Evolutionary conservation across 2,888 invertebrate genomes (phyloP), one percentile per base, ranked within the genome.

Genomic region (Tipula confusa): DNA sequence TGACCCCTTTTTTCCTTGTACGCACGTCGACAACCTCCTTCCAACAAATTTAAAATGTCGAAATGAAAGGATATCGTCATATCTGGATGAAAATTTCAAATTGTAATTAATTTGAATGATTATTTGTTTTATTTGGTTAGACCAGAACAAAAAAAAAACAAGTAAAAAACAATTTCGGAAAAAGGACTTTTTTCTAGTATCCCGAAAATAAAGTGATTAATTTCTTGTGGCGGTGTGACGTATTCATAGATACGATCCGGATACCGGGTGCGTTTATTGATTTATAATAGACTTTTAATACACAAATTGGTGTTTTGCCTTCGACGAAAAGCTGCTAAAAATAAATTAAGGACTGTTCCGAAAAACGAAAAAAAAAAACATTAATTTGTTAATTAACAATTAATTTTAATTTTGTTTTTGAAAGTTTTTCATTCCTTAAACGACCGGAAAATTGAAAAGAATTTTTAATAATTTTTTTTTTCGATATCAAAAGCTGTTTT

Each of bases 31-130:
- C 13, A 11, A 38, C 38, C 43, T 4, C n/a, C 43, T 6, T 15
- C 43, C 15, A 43, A 43, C 15, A n/a, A n/a, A n/a, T n/a, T n/a
- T n/a, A n/a, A n/a, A n/a, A 15, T 43, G n/a, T 36, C 9, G 15
- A 64, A 64, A 64, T 24, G 64, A 64, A 64, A 64, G 64, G 64
- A 64, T 64, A 64, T 64, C 64, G 64, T 64, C 64, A 64, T 64
- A 64, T 64, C 64, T 64, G 64, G 38, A 64, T 64, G 64, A 64
- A 64, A n/a, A 64, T 24, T 64, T 64, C 9, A 64, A 64, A 64
- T 64, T 64, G 64, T 64, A 64, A 64, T 64, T 64, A 64, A 64
- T 64, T 64, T 64, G 64, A 64, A 64, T 64, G 64, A 64, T 64
- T 64, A 64, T 11, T 64, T 64, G 64, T 64, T 64, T 64, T 64